Conservation (phyloP, 2,797 vertebrate species). For the Diceros bicornis region DNA sequence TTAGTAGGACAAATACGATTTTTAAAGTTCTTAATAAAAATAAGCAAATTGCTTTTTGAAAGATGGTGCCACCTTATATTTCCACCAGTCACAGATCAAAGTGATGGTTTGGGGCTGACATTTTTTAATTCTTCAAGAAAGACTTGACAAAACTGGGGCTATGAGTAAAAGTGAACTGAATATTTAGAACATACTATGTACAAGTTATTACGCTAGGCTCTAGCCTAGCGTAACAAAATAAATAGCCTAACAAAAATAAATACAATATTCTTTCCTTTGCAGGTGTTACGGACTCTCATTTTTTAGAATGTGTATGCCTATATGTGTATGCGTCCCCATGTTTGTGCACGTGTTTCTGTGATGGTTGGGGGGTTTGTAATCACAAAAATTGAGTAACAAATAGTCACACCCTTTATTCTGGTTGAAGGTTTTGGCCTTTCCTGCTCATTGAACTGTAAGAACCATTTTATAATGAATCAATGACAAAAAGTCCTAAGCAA, state of each 20-base stretch:
- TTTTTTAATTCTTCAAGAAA: neutral
- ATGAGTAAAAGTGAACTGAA: neutral
- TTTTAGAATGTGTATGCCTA: neutral
- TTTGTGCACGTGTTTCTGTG: neutral
- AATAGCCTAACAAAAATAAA: neutral
- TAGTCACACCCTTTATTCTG: neutral
- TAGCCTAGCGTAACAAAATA: no score
- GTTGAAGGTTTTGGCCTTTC: neutral
- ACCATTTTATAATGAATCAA: neutral
- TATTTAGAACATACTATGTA: neutral
- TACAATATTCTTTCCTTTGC: neutral
- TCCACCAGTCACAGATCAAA: neutral
- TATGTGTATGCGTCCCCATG: no score
- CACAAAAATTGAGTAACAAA: neutral
- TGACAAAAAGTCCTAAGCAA: neutral
- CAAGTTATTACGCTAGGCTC: neutral
- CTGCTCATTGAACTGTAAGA: neutral
- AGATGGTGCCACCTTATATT: neutral
- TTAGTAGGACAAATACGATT: neutral
- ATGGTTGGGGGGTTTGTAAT: neutral
- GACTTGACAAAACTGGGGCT: neutral
- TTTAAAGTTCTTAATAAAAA: slow-evolving; percentile 26
- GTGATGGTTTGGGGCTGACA: neutral
- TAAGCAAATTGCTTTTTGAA: neutral
- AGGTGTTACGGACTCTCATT: neutral